Evolutionary conservation across 2,113 vertebrate genomes (phyloP), one percentile per base, ranked within the genome.

Genomic region (Martes martes): DNA sequence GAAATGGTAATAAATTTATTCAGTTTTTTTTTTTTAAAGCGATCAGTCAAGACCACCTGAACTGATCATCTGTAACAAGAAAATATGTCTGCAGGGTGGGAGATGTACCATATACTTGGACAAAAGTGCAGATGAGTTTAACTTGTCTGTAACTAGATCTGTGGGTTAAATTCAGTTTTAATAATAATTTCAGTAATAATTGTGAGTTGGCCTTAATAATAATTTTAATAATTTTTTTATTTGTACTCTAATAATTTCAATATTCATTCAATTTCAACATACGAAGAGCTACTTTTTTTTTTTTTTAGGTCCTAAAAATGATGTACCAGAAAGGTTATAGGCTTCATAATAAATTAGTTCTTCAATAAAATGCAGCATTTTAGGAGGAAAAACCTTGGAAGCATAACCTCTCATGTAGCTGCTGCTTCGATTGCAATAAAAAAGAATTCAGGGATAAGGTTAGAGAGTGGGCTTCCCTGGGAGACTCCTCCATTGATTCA

Each of bases 271-370:
- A 21, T 57, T 79, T 80, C 45, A 71, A 18, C 36, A 80, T 59
- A 73, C 6, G 15, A 91, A 91, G 55, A 55, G 26, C 16, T 67
- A 57, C 45, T 63, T 89, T 24, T 73, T 69, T 73, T 52, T 73
- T 73, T 93, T 69, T 83, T 69, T 89, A 76, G n/a, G 16, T 74
- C 55, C 21, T 76, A 57, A 96, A 91, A 86, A 80, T 45, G 47
- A 84, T 83, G 18, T 31, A 16, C 50, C 65, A 55, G 84, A 81
- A 96, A 87, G 94, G 39, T 96, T 78, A 81, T 14, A 73, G 2
- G 81, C 82, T 96, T 33, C 78, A 61, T 79, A 88, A 85, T n/a
- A 91, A 45, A 78, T 95, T 52, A 21, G 16, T 97, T 95, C 36
- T 78, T 90, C 52, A 88, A 59, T 89, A 82, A 92, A 81, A 83